Conservation (phyloP, 2,888 invertebrate genomes). For the Zhuqinia jingwanae region DNA sequence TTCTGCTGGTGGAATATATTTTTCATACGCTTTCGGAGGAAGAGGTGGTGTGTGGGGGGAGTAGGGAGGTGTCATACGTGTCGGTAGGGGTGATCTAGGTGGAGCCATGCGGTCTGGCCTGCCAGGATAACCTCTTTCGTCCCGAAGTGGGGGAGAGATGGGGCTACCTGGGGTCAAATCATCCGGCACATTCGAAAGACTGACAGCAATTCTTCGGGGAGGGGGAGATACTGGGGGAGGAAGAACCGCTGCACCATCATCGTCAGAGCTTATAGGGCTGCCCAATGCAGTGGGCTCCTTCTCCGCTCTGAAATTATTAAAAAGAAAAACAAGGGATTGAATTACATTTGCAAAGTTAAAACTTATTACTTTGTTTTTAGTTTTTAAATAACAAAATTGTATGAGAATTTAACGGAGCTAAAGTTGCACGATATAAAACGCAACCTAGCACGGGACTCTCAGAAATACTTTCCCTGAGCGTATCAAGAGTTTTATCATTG, state of each 20-base stretch:
- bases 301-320: constrained; percentile 37
- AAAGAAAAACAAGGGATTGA: too few relatives aligned
- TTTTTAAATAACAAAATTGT: too few relatives aligned
- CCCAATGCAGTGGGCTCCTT: constrained; percentile 68
- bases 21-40: constrained; percentile 83
- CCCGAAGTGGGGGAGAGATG: constrained; percentile 56
- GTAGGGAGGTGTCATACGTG: constrained; percentile 53
- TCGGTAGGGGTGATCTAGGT: constrained; percentile 50
- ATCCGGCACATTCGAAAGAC: constrained; percentile 47
- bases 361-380: background rate
- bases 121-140: constrained; percentile 34
- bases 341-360: too few relatives aligned
- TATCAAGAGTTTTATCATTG: constrained; percentile 76
- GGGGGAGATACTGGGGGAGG: constrained; percentile 48
- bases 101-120: constrained; percentile 47
- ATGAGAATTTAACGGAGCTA: constrained; percentile 76
- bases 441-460: constrained; percentile 77
- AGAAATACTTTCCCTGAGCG: constrained; percentile 76
- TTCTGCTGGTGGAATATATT: constrained; percentile 69
- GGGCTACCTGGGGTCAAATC: constrained; percentile 64
- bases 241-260: constrained; percentile 57
- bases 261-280: constrained; percentile 78
- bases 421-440: constrained; percentile 51
- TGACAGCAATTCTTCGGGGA: constrained; percentile 7
- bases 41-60: constrained; percentile 88